Base-by-base conservation (phyloP, 2,113 vertebrate species). In the Rhynchomys soricoides region DNA sequence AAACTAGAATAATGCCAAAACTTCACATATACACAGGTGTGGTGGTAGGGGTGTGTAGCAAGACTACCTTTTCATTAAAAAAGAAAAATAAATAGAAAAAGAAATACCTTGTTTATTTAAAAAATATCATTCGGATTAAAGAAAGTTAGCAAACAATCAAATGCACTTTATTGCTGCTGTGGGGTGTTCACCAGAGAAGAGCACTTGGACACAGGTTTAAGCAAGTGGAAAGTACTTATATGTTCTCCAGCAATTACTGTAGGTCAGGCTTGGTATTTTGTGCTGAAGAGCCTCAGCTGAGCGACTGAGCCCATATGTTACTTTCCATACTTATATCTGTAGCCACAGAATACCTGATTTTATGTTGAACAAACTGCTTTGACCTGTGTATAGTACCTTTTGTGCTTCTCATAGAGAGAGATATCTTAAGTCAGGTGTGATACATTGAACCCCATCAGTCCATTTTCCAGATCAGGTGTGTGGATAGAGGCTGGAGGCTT, bases 241-340 rank as follows among this genome's bases (percentile, higher is more conserved):
- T 24, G 5, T 5, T n/a, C 1, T 0, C 1, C 19, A 81, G 21
- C 22, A 37, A n/a, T 81, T n/a, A 55, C 4, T n/a, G 5, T 12
- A 7, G 21, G 5, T n/a, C 50, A 57, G 34, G 21, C 7, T 73
- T 73, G n/a, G 17, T 43, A 19, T 73, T 77, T 48, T 77, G 24
- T 77, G 43, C 2, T 77, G 71, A 77, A 48, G 26, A 48, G 22
- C 24, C 24, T 77, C 74, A 48, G 24, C 24, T 13, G 13, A 48
- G 45, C 12, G 74, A 29, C 43, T 48, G 43, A 15, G 43, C 11
- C 2, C 24, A 29, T 29, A 75, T 24, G 24, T 75, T 45, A 11
- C 43, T 75, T 22, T 75, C 73, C 15, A 48, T 10, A 45, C 12
- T 29, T 43, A 29, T 5, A 75, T 22, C 43, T 75, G 26, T 45